Conservation (phyloP, 2,888 invertebrate species). For the Teleogryllus oceanicus region DNA sequence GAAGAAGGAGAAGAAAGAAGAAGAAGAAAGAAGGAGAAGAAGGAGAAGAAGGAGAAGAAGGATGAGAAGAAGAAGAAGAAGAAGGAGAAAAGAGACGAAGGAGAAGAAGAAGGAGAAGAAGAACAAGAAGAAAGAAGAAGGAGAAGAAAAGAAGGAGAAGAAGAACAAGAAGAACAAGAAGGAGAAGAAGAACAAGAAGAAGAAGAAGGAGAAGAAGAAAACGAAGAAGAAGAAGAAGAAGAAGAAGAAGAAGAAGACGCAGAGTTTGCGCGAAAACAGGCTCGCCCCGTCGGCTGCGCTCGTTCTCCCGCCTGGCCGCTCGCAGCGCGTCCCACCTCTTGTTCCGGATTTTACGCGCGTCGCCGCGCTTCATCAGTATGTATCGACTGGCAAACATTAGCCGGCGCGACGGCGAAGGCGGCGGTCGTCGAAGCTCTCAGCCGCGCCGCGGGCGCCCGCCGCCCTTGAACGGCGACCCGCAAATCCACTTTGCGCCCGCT, state of each 20-base stretch:
- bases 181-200: constrained; percentile 21
- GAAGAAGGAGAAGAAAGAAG: constrained; percentile 32
- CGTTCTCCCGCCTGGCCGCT: no score
- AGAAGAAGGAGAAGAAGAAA: not conserved
- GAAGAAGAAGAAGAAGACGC: constrained; percentile 11
- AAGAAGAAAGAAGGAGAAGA: not conserved
- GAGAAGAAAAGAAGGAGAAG: constrained; percentile 32
- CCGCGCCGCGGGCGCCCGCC: no score
- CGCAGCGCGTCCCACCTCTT: no score
- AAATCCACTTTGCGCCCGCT: no score
- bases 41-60: constrained; percentile 29
- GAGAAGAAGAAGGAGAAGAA: constrained; percentile 29
- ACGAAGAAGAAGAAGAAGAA: constrained; percentile 23
- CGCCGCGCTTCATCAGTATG: no score
- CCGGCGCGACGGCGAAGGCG: no score
- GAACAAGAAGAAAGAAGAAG: constrained; percentile 35
- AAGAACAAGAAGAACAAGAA: constrained; percentile 11
- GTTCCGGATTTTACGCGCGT: no score
- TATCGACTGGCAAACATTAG: no score
- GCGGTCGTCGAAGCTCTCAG: no score
- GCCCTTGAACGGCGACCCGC: no score
- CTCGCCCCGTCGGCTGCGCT: constrained; percentile 29
- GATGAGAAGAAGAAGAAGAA: not conserved
- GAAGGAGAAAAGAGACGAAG: constrained; percentile 12
- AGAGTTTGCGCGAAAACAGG: not conserved